Evolutionary conservation across 2,888 invertebrate genomes (phyloP).

Genomic region (Nudaria mundana): DNA sequence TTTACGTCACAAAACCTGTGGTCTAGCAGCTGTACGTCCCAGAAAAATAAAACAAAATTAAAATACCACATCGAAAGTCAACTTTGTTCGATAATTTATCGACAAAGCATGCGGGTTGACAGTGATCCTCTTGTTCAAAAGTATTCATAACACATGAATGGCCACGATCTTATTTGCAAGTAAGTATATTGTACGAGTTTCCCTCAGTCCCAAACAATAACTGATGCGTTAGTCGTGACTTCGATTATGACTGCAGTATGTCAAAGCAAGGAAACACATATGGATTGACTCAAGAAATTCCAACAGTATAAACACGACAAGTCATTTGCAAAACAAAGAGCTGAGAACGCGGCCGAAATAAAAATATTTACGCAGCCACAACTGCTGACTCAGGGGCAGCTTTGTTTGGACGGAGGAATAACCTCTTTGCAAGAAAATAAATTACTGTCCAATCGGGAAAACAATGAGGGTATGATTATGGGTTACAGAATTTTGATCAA

Average conservation of each 20-base stretch:
- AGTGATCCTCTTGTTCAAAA: conserved; percentile 21
- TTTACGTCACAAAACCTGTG: too few species aligned
- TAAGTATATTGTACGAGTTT: conserved; percentile 23
- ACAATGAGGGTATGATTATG: conserved; percentile 27
- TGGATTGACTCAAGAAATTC: conserved; percentile 61
- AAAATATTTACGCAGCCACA: conserved; percentile 75
- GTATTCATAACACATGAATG: conserved; percentile 15
- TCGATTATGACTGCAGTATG: conserved; percentile 42
- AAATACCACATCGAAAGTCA: too few species aligned
- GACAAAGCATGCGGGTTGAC: conserved; percentile 15
- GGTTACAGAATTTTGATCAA: conserved; percentile 17
- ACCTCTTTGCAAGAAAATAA: conserved; percentile 64
- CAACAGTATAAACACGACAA: conserved; percentile 60
- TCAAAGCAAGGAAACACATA: conserved; percentile 51
- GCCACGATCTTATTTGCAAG: conserved; percentile 25
- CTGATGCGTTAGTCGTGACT: conserved; percentile 37
- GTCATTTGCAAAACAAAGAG: conserved; percentile 78
- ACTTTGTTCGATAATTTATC: conserved; percentile 19
- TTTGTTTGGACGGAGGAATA: conserved; percentile 68
- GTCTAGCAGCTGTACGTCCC: neutral
- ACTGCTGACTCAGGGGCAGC: conserved; percentile 68
- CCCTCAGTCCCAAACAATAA: conserved; percentile 35
- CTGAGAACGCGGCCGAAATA: conserved; percentile 62
- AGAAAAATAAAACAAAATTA: too few species aligned
- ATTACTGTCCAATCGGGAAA: conserved; percentile 57